Conservation (phyloP, 1,140 invertebrate species). For the Microplitis demolitor region DNA sequence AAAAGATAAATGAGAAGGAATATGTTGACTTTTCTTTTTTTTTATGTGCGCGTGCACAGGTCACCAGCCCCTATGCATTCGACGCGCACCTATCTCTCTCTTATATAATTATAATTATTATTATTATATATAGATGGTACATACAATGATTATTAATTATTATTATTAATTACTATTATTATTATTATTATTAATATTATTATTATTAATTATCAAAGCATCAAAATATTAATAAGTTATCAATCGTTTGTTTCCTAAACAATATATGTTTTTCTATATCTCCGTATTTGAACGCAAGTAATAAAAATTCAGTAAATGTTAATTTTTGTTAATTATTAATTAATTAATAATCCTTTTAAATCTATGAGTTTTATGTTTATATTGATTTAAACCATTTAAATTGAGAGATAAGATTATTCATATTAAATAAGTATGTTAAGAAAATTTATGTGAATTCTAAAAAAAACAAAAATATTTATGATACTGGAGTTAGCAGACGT, state of each 20-base stretch:
- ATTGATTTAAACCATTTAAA: neutral
- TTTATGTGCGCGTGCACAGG: conserved; percentile 50
- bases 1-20: conserved; percentile 37
- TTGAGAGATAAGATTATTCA: too few species aligned
- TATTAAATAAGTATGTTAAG: too few species aligned
- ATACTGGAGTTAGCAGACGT: too few species aligned
- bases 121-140: conserved; percentile 59
- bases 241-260: conserved; percentile 59
- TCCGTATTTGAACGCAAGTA: conserved; percentile 59
- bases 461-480: too few species aligned
- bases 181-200: conserved; percentile 51
- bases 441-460: too few species aligned
- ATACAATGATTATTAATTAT: conserved; percentile 49
- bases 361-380: neutral
- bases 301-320: conserved; percentile 62
- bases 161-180: conserved; percentile 42
- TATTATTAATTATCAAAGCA: conserved; percentile 47
- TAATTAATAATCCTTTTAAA: conserved; percentile 4
- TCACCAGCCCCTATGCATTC: conserved; percentile 45
- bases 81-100: conserved; percentile 55
- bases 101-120: conserved; percentile 50
- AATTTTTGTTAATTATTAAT: conserved; percentile 27
- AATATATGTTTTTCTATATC: conserved; percentile 62
- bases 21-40: conserved; percentile 29
- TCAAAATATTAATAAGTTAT: conserved; percentile 61